phyloP scores from a whole-genome alignment of 2,113 vertebrate genomes.

The Tursiops truncatus region DNA sequence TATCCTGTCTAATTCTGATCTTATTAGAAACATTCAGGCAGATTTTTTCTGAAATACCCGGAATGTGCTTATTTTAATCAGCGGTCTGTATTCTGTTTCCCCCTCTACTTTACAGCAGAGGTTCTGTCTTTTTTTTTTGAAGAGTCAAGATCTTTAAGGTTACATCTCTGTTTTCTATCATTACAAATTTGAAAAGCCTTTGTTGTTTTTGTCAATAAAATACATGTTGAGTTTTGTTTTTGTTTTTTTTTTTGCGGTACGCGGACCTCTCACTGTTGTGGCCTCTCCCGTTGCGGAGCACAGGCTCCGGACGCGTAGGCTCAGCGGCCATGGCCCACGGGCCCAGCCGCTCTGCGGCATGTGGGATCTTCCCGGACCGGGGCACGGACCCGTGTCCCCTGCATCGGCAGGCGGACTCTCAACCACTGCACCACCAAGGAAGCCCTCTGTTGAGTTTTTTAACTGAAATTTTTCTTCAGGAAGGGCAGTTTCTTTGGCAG shows the following conservation, averaged over 20 bases:
- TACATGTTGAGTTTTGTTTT: not conserved
- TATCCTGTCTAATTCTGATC: not conserved
- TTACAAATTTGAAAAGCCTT: not conserved
- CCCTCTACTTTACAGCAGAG: not conserved
- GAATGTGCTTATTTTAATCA: not conserved
- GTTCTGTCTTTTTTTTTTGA: not conserved
- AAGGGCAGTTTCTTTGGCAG: not conserved
- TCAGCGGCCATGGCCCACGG: too few species aligned
- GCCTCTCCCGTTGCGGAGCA: too few species aligned
- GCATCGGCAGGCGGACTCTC: too few species aligned
- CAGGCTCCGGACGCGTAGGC: too few species aligned
- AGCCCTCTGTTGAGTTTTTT: not conserved
- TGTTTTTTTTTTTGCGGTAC: too few species aligned
- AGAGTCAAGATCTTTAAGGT: not conserved
- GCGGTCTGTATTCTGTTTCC: not conserved
- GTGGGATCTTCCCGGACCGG: too few species aligned
- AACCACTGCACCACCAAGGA: too few species aligned
- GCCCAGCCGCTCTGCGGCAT: too few species aligned
- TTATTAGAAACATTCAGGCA: not conserved
- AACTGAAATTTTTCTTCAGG: not conserved
- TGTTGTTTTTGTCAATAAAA: slow-evolving; percentile 28
- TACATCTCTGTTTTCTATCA: not conserved
- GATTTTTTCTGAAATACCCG: not conserved
- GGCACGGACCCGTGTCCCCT: too few species aligned
- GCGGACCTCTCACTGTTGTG: too few species aligned